phyloP scores from a whole-genome alignment of 1,140 invertebrate genomes.

The Euwallacea similis region DNA sequence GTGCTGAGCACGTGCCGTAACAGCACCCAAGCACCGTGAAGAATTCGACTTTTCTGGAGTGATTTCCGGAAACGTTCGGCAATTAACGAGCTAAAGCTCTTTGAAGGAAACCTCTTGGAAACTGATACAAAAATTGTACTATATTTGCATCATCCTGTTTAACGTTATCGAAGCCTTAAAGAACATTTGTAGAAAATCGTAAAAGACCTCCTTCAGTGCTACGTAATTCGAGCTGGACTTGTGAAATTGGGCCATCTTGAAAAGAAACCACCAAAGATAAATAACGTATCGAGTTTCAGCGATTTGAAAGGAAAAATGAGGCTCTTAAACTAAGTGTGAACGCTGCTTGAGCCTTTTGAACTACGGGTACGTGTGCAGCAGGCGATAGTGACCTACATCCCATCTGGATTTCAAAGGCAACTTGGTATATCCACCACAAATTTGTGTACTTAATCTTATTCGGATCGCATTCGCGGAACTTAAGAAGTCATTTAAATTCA shows the following conservation, averaged over 20 bases:
- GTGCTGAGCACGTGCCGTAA: no score
- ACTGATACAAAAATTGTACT: no score
- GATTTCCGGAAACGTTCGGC: no score
- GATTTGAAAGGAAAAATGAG: slow-evolving; percentile 14
- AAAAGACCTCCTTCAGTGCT: background rate
- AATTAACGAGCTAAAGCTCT: no score
- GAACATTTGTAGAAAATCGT: background rate
- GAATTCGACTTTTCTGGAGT: no score
- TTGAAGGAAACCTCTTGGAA: no score
- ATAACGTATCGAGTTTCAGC: slow-evolving; percentile 24
- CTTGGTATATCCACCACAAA: background rate
- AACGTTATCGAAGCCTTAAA: no score
- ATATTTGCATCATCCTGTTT: no score
- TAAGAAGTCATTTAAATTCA: slow-evolving; percentile 6
- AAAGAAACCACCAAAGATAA: slow-evolving; percentile 24
- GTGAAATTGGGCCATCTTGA: slow-evolving; percentile 29
- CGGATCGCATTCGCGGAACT: background rate
- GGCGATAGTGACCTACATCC: slow-evolving; percentile 6
- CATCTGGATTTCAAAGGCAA: background rate
- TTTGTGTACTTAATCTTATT: background rate
- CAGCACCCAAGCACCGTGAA: no score
- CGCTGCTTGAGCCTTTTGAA: slow-evolving; percentile 17
- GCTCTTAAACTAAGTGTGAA: slow-evolving; percentile 13
- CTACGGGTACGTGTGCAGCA: background rate
- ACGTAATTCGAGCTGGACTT: slow-evolving; percentile 3